These are phyloP conservation scores for Antheraea yamamai DNA, from an alignment of 2,888 invertebrate genomes.

Conservation along the genomic window DNA sequence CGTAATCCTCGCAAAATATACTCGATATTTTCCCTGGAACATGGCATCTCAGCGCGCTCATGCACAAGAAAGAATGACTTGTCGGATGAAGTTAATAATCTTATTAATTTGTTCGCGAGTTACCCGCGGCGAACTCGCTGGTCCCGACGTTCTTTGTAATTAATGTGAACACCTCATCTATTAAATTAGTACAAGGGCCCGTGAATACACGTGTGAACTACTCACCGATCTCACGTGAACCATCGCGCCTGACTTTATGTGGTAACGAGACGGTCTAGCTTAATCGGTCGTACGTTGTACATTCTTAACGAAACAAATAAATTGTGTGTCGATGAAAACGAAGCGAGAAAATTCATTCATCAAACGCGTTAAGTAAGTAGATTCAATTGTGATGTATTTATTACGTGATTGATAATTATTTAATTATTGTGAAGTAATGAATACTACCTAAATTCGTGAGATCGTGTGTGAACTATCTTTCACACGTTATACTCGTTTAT, in stretches of 20 bases:
- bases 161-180: conserved; percentile 81
- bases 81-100: conserved; percentile 79
- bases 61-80: conserved; percentile 68
- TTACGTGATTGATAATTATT: conserved; percentile 47
- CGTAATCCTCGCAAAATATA: conserved; percentile 10
- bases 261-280: conserved; percentile 39
- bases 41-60: conserved; percentile 15
- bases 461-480: too few relatives aligned
- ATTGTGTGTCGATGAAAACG: conserved; percentile 75
- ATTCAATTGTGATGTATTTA: conserved; percentile 46
- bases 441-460: too few relatives aligned
- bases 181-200: conserved; percentile 78
- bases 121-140: conserved; percentile 68
- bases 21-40: conserved; percentile 20
- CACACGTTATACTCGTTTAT: too few relatives aligned
- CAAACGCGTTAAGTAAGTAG: conserved; percentile 51
- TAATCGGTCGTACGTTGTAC: conserved; percentile 52
- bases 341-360: conserved; percentile 78
- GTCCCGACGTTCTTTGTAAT: conserved; percentile 80
- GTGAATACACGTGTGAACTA: conserved; percentile 66
- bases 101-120: conserved; percentile 76
- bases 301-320: conserved; percentile 75
- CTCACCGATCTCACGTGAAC: conserved; percentile 56
- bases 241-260: conserved; percentile 27
- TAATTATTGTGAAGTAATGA: background rate